Conservation (phyloP, 2,888 invertebrate genomes). For the Pyrrhia umbra region DNA sequence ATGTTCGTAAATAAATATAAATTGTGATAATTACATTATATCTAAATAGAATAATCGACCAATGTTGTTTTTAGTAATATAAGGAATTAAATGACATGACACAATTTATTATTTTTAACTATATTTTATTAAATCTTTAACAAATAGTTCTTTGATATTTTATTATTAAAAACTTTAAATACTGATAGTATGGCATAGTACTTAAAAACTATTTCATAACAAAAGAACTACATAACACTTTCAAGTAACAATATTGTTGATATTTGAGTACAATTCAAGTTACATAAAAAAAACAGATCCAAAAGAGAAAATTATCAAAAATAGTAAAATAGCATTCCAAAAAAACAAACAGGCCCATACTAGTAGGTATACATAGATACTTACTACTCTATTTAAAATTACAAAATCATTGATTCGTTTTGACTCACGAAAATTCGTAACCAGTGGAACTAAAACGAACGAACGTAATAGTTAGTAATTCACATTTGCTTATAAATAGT, state of each 20-base stretch:
- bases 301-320: too few relatives aligned
- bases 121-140: constrained; percentile 36
- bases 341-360: too few relatives aligned
- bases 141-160: not conserved
- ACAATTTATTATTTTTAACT: constrained; percentile 16
- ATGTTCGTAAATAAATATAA: not conserved
- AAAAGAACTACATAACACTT: not conserved
- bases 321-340: too few relatives aligned
- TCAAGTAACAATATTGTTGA: not conserved
- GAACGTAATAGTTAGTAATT: too few relatives aligned
- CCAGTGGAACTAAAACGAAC: too few relatives aligned
- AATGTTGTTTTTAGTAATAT: constrained; percentile 28
- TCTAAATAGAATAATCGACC: constrained; percentile 8
- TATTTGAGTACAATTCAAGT: not conserved
- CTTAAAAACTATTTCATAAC: not conserved
- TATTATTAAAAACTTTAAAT: not conserved
- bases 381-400: too few relatives aligned
- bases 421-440: too few relatives aligned
- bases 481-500: too few relatives aligned
- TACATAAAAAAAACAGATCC: too few relatives aligned
- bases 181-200: not conserved
- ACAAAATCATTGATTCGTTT: too few relatives aligned
- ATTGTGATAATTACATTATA: constrained; percentile 12
- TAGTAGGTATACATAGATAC: too few relatives aligned
- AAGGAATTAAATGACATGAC: constrained; percentile 17